Evolutionary conservation across 2,888 invertebrate genomes (phyloP).

Genomic region (Pristionchus japonicus): DNA sequence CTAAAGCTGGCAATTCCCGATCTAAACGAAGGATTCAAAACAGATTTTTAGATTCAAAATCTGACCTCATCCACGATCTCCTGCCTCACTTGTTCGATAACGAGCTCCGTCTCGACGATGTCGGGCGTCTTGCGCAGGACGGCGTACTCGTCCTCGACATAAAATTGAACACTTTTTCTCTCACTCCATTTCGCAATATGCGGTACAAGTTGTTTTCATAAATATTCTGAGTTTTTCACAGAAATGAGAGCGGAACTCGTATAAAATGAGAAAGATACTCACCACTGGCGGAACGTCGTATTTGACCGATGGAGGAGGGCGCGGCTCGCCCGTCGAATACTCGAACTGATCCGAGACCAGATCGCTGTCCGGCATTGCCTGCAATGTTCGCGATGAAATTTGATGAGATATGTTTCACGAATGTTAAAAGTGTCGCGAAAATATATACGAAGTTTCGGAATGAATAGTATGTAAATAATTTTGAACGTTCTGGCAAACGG

Average conservation of each 20-base stretch:
- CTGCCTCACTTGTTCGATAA: background rate
- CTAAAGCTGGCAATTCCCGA: no score
- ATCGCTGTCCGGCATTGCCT: constrained; percentile 37
- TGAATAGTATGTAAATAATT: no score
- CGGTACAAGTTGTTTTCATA: no score
- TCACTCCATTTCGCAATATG: background rate
- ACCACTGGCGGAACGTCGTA: background rate
- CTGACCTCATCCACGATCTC: background rate
- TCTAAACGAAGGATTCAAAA: no score
- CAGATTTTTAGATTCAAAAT: background rate
- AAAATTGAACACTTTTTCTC: background rate
- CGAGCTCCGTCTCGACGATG: constrained; percentile 19
- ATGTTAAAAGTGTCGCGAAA: no score
- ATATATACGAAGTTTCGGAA: no score
- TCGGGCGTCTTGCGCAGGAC: constrained; percentile 4
- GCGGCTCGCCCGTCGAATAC: background rate
- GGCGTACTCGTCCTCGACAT: constrained; percentile 21
- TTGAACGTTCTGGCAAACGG: no score
- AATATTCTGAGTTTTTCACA: background rate
- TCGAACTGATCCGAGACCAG: constrained; percentile 31
- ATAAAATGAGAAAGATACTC: background rate
- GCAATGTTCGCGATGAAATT: no score
- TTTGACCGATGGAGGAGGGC: background rate
- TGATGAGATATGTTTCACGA: background rate
- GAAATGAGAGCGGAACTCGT: background rate